Percentiles rank a stretch among this genome's conserved stretches.
These are phyloP conservation scores for Bucorvus abyssinicus DNA, from an alignment of 2,797 vertebrate species.

Conservation along the genomic window DNA sequence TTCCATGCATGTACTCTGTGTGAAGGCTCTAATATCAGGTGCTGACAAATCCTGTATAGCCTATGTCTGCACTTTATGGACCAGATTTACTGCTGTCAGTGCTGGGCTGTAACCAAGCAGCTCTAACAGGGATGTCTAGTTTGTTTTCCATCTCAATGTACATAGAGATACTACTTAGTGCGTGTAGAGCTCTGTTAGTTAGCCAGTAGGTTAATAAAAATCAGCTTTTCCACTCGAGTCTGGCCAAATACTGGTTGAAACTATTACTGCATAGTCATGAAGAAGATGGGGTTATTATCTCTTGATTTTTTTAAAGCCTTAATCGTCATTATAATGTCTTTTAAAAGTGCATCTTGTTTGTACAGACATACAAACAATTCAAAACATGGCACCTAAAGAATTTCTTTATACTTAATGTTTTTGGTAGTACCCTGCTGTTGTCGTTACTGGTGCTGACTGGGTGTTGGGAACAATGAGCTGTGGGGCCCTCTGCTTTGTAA, in stretches of 20 bases:
- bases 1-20: background rate
- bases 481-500: background rate
- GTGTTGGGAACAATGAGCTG: background rate
- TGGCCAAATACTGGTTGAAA: background rate
- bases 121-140: background rate
- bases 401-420: background rate
- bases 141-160: background rate
- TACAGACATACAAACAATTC: background rate
- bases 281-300: background rate
- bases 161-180: too few relatives aligned
- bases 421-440: background rate
- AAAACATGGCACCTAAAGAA: background rate
- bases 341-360: background rate
- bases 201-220: background rate
- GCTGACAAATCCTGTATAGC: background rate
- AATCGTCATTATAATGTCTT: background rate
- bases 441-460: background rate
- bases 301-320: background rate
- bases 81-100: background rate
- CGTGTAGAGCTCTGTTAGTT: background rate
- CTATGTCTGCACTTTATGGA: background rate
- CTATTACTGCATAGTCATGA: background rate
- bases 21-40: background rate
- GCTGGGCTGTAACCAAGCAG: background rate
- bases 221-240: background rate